Evolutionary conservation across 1,140 invertebrate species (phyloP), one percentile per base, ranked within the genome.

Genomic region (Plutomurus gul): DNA sequence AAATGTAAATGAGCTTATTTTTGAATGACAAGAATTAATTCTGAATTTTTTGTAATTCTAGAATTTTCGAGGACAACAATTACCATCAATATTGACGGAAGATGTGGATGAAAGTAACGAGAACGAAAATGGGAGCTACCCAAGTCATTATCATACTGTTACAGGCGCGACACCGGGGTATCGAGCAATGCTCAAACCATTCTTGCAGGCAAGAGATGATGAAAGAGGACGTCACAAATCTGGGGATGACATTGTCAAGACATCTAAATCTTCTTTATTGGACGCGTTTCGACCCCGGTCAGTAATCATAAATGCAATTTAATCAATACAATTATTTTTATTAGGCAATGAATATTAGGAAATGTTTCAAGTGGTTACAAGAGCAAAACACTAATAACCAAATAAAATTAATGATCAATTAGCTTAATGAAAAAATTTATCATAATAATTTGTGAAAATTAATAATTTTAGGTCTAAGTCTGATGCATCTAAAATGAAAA

Each of bases 221-320:
- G 81, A 82, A 5, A 81, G 85, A 27, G 85, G 80, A 91, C 90
- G 76, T 89, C 91, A 82, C 91, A 91, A 82, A 27, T 88, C 83
- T 84, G 88, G 85, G 82, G 84, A 84, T 5, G 81, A 85, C 8
- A 82, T 82, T 37, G 30, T 27, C 27, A 43, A 40, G 20, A 91
- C 92, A 1, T 92, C 91, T 30, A 88, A 91, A n/a, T 89, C 84
- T 65, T 90, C 90, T 6, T 89, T 96, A 75, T 93, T 96, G 84
- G 95, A 96, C 85, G 92, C 93, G 18, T 96, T 96, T 85, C 90
- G 93, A 84, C 82, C 82, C 94, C 90, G 89, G 70, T n/a, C n/a
- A n/a, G n/a, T n/a, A n/a, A n/a, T n/a, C n/a, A n/a, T n/a, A n/a
- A n/a, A n/a, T n/a, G n/a, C n/a, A n/a, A n/a, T n/a, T n/a, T n/a